Evolutionary conservation across 1,140 invertebrate species (phyloP).

Genomic region (Lordiphosa stackelbergi): DNA sequence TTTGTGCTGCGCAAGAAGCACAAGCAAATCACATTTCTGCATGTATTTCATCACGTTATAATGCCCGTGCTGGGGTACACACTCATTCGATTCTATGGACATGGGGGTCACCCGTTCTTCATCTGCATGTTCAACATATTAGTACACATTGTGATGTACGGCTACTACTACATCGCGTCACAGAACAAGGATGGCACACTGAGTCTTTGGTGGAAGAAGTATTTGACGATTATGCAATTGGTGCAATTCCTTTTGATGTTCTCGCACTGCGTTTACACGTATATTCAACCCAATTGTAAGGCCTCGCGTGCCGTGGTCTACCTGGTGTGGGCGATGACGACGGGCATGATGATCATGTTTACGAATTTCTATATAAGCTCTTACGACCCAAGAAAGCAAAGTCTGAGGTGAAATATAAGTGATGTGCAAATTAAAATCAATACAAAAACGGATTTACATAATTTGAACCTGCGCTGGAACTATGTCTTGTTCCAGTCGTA

Average conservation of each 20-base stretch:
- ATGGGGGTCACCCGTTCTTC: conserved; percentile 80
- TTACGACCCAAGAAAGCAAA: conserved; percentile 57
- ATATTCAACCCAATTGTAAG: conserved; percentile 80
- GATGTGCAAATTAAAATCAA: too few relatives aligned
- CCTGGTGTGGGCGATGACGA: conserved; percentile 79
- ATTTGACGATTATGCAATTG: conserved; percentile 25
- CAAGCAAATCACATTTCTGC: conserved; percentile 44
- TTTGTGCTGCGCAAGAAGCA: conserved; percentile 53
- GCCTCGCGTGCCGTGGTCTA: conserved; percentile 77
- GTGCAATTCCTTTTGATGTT: conserved; percentile 21
- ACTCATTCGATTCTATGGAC: conserved; percentile 13
- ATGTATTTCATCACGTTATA: conserved; percentile 79
- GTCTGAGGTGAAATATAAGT: conserved; percentile 1
- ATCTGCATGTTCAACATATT: conserved; percentile 16
- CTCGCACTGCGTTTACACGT: neutral
- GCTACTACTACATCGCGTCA: conserved; percentile 25
- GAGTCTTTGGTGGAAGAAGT: conserved; percentile 38
- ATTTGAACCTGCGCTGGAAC: too few relatives aligned
- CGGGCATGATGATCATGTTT: conserved; percentile 87
- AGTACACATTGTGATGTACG: conserved; percentile 25
- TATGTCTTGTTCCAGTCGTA: too few relatives aligned
- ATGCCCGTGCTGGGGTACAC: conserved; percentile 25
- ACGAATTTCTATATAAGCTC: conserved; percentile 84
- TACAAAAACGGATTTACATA: too few relatives aligned
- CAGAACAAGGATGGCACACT: conserved; percentile 3